Evolutionary conservation across 1,140 invertebrate genomes (phyloP).

Genomic region (Notospermus geniculatus): DNA sequence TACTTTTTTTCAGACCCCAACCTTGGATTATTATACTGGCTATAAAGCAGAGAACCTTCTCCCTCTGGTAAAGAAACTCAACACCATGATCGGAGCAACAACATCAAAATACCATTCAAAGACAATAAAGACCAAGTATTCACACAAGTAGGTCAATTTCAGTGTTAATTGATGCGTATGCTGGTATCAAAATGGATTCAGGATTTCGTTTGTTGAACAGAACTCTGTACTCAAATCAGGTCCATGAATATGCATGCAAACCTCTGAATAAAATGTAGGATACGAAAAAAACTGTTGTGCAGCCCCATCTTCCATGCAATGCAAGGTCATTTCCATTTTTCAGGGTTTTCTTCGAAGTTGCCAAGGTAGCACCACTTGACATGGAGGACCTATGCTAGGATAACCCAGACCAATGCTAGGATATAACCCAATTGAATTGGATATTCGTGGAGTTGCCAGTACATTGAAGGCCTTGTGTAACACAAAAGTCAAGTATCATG

Average conservation of each 20-base stretch:
- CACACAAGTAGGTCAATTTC: conserved; percentile 71
- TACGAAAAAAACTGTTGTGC: conserved; percentile 8
- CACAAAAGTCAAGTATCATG: no score
- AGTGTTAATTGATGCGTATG: conserved; percentile 18
- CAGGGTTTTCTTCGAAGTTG: conserved; percentile 76
- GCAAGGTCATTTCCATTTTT: conserved; percentile 41
- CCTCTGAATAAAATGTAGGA: no score
- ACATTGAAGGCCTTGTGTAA: no score
- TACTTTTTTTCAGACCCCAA: conserved; percentile 66
- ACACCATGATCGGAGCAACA: conserved; percentile 73
- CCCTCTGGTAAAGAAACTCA: conserved; percentile 70
- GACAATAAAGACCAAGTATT: conserved; percentile 91
- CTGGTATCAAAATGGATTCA: conserved; percentile 6
- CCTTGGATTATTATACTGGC: conserved; percentile 82
- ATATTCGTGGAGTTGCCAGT: no score
- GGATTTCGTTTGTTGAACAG: not conserved
- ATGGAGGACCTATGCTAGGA: conserved; percentile 11
- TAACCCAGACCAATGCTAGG: no score
- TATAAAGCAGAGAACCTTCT: conserved; percentile 76
- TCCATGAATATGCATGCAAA: no score
- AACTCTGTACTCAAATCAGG: not conserved
- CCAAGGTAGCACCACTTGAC: conserved; percentile 51
- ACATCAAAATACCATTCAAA: conserved; percentile 72
- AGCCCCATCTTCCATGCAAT: conserved; percentile 1
- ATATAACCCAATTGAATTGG: no score